Conservation (phyloP, 2,888 invertebrate genomes). For the Helicoverpa assulta region DNA sequence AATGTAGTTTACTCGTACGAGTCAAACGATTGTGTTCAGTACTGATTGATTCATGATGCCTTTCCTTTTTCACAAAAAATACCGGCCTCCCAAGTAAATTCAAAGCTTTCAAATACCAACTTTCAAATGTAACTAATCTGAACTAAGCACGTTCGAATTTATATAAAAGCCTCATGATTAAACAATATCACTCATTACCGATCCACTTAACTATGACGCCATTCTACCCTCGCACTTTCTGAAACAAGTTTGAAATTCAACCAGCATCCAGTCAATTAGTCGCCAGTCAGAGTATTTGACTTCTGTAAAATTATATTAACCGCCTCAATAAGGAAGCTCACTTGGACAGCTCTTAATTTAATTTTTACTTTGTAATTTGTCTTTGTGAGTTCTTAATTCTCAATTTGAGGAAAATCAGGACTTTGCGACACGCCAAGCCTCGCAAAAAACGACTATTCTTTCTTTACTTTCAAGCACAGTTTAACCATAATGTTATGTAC, state of each 20-base stretch:
- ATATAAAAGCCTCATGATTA: background rate
- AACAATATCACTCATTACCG: background rate
- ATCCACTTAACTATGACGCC: background rate
- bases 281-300: constrained; percentile 37
- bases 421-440: background rate
- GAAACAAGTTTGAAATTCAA: background rate
- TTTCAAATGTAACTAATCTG: no score
- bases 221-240: background rate
- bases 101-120: no score
- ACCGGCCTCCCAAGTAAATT: no score
- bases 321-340: constrained; percentile 28
- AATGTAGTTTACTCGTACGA: no score
- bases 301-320: constrained; percentile 41
- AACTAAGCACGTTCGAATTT: no score
- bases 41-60: no score
- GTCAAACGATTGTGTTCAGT: no score
- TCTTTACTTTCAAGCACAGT: no score
- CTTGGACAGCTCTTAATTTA: constrained; percentile 51
- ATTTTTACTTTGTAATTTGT: constrained; percentile 59
- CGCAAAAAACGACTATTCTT: no score
- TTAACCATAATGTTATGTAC: no score
- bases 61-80: no score
- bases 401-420: constrained; percentile 23
- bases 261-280: constrained; percentile 31
- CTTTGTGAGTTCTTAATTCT: constrained; percentile 48